Evolutionary conservation across 2,797 vertebrate species (phyloP).

Genomic region (Sarcoramphus papa): DNA sequence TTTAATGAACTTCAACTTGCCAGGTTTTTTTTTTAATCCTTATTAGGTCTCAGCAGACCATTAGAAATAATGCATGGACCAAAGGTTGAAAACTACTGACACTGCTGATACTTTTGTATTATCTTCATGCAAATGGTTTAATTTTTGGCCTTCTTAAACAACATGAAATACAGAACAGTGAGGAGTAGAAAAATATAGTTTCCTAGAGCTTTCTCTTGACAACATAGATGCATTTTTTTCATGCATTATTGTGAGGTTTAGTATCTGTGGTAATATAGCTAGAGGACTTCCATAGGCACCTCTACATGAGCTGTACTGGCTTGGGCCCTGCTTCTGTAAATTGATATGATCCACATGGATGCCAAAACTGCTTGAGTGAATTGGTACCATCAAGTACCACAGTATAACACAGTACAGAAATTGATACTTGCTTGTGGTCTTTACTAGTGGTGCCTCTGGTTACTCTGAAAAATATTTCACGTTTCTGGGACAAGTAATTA

Average conservation of each 20-base stretch:
- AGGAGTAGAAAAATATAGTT: neutral
- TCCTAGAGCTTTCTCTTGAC: neutral
- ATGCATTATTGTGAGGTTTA: neutral
- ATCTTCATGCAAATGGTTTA: neutral
- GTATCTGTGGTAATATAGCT: neutral
- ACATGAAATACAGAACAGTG: neutral
- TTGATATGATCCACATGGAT: neutral
- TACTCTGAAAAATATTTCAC: neutral
- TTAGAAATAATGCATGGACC: neutral
- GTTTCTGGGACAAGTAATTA: neutral
- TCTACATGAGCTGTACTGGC: neutral
- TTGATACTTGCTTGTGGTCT: neutral
- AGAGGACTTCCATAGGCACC: neutral
- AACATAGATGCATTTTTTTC: neutral
- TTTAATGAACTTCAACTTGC: neutral
- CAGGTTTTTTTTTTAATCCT: neutral
- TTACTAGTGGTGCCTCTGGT: neutral
- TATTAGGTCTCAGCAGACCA: neutral
- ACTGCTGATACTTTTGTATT: neutral
- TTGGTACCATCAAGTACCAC: neutral
- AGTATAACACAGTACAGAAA: neutral
- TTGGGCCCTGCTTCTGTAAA: neutral
- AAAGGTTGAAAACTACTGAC: neutral
- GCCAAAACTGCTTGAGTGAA: neutral
- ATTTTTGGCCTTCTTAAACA: neutral